Conservation (phyloP, 2,113 vertebrate genomes). For the Strix uralensis region DNA sequence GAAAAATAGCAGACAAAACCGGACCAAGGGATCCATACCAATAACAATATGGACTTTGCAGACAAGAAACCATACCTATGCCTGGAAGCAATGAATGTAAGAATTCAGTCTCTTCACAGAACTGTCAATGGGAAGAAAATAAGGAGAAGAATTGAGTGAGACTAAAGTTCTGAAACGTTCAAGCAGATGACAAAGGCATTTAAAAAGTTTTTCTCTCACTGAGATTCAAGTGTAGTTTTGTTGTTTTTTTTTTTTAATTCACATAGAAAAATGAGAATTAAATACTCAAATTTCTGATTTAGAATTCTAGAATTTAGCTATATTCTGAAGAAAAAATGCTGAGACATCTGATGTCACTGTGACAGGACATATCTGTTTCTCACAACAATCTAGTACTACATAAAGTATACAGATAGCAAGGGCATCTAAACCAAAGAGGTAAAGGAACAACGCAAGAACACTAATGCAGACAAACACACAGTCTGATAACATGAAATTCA, state of each 20-base stretch:
- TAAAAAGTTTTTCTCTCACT: background rate
- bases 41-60: background rate
- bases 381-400: background rate
- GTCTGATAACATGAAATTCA: background rate
- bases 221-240: background rate
- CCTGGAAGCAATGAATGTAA: background rate
- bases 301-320: background rate
- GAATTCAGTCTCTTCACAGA: background rate
- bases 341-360: background rate
- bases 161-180: background rate
- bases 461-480: background rate
- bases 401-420: background rate
- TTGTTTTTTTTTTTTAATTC: background rate
- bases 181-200: background rate
- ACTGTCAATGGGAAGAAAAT: background rate
- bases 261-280: background rate
- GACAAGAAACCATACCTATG: background rate
- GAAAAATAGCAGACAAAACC: background rate
- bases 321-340: background rate
- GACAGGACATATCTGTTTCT: background rate
- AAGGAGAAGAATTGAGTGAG: background rate
- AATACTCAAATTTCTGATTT: background rate
- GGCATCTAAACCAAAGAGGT: background rate
- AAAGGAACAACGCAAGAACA: background rate
- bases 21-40: background rate